Evolutionary conservation across 2,888 invertebrate species (phyloP).

Genomic region (Cremastinae sp.): DNA sequence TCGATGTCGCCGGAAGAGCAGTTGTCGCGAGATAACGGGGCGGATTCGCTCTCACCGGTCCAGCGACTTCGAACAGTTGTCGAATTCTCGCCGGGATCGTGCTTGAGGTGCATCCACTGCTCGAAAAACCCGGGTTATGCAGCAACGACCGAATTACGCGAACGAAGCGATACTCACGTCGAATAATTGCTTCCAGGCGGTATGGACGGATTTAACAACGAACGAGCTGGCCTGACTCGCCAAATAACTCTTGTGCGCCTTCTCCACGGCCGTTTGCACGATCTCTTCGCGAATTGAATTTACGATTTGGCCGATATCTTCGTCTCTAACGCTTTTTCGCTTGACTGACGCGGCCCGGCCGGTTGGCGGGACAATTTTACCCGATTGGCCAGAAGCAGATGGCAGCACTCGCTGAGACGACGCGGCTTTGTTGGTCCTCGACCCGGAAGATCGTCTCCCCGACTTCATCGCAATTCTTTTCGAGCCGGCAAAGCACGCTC

Average conservation of each 20-base stretch:
- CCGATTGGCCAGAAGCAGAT: neutral
- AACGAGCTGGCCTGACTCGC: slow-evolving; percentile 55
- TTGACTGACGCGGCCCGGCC: slow-evolving; percentile 50
- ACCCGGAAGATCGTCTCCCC: neutral
- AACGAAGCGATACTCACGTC: slow-evolving; percentile 29
- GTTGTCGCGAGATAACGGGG: slow-evolving; percentile 35
- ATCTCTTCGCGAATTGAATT: slow-evolving; percentile 64
- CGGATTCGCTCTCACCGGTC: slow-evolving; percentile 41
- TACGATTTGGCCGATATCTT: slow-evolving; percentile 55
- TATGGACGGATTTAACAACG: slow-evolving; percentile 51
- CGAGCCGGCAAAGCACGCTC: no score
- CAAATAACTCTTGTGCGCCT: slow-evolving; percentile 37
- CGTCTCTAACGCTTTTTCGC: slow-evolving; percentile 58
- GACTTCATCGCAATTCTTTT: slow-evolving; percentile 23
- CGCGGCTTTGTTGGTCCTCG: slow-evolving; percentile 1
- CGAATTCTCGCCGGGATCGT: slow-evolving; percentile 37
- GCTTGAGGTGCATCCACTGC: slow-evolving; percentile 57
- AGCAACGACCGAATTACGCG: neutral
- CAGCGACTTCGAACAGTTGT: slow-evolving; percentile 36
- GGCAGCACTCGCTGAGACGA: neutral
- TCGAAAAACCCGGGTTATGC: neutral
- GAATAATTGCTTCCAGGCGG: slow-evolving; percentile 59
- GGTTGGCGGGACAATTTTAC: slow-evolving; percentile 28
- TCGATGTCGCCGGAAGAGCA: slow-evolving; percentile 51
- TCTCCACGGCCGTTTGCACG: slow-evolving; percentile 43